Evolutionary conservation across 2,797 vertebrate genomes (phyloP).

Genomic region (Neosilurus hyrtlii): DNA sequence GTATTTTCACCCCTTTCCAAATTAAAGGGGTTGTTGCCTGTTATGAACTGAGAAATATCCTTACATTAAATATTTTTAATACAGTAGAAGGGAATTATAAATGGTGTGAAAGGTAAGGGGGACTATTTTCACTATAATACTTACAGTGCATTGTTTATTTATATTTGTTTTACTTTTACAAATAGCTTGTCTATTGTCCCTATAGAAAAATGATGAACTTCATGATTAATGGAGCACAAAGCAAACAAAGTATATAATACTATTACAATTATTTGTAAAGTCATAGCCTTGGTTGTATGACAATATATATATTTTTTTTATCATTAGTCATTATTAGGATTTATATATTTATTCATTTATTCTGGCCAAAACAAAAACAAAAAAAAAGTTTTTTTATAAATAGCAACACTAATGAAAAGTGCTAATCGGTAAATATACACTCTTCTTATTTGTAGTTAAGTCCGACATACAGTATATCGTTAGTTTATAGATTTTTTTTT

Average conservation of each 20-base stretch:
- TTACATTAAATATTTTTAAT: not conserved
- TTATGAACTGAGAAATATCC: not conserved
- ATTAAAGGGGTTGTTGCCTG: not conserved
- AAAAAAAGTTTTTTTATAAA: not conserved
- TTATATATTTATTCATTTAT: no score
- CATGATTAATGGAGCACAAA: not conserved
- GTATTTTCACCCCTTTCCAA: not conserved
- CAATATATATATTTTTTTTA: not conserved
- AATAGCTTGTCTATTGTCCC: not conserved
- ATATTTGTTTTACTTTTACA: not conserved
- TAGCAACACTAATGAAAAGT: not conserved
- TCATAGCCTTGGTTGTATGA: not conserved
- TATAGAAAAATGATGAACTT: not conserved
- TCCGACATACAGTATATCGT: not conserved
- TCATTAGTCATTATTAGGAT: no score
- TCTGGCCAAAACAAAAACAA: not conserved
- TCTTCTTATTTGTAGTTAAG: not conserved
- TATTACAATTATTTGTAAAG: not conserved
- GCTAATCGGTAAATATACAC: not conserved
- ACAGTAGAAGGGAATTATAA: not conserved
- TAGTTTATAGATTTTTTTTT: not conserved
- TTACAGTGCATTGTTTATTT: not conserved
- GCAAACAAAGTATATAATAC: not conserved
- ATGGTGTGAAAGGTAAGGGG: not conserved
- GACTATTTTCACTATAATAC: not conserved